A percentile compares a stretch with the other conserved stretches of the same genome.
Evolutionary conservation across 2,797 vertebrate species (phyloP).

Genomic region (Hirundo rustica): DNA sequence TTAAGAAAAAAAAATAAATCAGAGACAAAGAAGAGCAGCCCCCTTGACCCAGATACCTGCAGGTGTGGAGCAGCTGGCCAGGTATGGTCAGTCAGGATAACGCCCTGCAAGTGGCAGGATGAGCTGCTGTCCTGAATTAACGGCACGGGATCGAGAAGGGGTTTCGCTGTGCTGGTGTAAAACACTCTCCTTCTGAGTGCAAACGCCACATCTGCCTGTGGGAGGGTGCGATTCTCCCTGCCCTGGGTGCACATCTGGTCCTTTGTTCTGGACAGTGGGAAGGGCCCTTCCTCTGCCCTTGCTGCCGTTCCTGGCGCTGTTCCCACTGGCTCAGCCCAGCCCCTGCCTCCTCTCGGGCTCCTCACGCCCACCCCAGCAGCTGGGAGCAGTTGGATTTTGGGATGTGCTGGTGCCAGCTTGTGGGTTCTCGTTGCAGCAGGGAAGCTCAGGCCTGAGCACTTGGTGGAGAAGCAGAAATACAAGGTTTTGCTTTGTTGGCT

Average conservation of each 20-base stretch:
- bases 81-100: background rate
- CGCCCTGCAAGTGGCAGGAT: fast-evolving
- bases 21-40: background rate
- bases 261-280: slow-evolving; percentile 14
- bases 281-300: background rate
- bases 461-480: background rate
- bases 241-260: background rate
- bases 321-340: background rate
- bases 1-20: background rate
- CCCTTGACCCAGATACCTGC: background rate
- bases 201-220: background rate
- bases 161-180: background rate
- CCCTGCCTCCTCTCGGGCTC: background rate
- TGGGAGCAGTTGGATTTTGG: background rate
- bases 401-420: background rate
- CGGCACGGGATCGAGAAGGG: background rate
- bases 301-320: background rate
- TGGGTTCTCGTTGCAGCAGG: background rate
- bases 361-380: background rate
- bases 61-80: background rate
- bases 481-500: background rate
- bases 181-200: background rate
- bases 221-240: background rate
- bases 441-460: fast-evolving
- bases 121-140: background rate